These are phyloP conservation scores for Rhabdornis inornatus DNA, from an alignment of 2,113 vertebrate genomes.

Conservation along the genomic window DNA sequence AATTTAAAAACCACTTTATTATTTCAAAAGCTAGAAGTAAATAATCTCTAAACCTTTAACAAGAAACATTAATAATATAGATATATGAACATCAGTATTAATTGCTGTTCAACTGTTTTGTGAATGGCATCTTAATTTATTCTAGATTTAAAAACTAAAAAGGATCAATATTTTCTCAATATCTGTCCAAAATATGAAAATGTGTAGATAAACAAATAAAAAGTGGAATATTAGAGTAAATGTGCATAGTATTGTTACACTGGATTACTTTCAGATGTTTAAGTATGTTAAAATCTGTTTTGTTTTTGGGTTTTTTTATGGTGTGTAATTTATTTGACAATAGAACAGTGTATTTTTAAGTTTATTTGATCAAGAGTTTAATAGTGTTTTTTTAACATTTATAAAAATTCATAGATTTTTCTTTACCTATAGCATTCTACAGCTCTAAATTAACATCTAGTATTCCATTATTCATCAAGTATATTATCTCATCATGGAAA, in stretches of 20 bases:
- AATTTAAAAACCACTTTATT: background rate
- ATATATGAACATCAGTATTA: background rate
- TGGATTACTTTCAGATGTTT: background rate
- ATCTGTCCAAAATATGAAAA: background rate
- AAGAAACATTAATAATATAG: background rate
- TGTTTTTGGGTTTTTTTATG: background rate
- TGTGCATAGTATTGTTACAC: fast-evolving
- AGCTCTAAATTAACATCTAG: background rate
- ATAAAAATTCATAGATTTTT: fast-evolving
- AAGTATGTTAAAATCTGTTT: background rate
- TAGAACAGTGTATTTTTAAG: background rate
- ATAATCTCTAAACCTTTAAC: background rate
- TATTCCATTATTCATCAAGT: background rate
- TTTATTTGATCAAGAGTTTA: background rate
- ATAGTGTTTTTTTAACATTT: background rate
- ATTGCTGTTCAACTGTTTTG: background rate
- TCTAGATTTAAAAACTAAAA: background rate
- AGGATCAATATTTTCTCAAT: background rate
- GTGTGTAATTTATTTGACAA: background rate
- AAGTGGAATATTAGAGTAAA: background rate
- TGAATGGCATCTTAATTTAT: background rate
- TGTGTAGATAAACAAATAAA: background rate
- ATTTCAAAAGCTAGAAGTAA: background rate
- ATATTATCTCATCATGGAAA: background rate
- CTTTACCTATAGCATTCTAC: background rate